These are phyloP conservation scores for Monopis laevigella DNA, from an alignment of 2,888 invertebrate species.

Conservation along the genomic window DNA sequence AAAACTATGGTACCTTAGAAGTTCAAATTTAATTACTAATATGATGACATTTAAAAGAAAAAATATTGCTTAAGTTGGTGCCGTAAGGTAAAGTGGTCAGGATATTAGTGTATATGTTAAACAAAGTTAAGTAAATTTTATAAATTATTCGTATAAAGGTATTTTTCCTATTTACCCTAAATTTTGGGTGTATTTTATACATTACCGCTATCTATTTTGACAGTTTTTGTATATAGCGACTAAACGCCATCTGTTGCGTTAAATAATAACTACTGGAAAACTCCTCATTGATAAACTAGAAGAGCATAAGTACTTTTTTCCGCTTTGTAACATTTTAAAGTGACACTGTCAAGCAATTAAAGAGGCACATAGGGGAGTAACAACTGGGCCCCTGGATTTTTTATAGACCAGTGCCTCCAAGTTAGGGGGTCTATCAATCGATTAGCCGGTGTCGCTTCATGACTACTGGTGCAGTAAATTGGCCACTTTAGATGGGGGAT, in stretches of 20 bases:
- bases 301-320: slow-evolving; percentile 3
- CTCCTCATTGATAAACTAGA: not conserved
- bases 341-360: slow-evolving; percentile 13
- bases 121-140: too few species aligned
- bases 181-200: too few species aligned
- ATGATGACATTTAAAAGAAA: too few species aligned
- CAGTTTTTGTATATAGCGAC: not conserved
- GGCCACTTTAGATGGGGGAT: slow-evolving; percentile 34
- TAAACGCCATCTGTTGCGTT: not conserved
- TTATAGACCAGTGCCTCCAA: slow-evolving; percentile 38
- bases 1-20: too few species aligned
- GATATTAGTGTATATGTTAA: too few species aligned
- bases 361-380: slow-evolving; percentile 24
- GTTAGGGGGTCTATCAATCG: slow-evolving; percentile 61
- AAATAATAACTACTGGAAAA: too few species aligned
- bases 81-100: too few species aligned
- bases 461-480: slow-evolving; percentile 61
- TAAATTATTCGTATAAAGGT: too few species aligned
- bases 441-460: slow-evolving; percentile 61
- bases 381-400: slow-evolving; percentile 38
- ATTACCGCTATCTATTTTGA: not conserved
- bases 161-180: too few species aligned
- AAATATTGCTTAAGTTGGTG: too few species aligned
- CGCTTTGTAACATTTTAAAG: too few species aligned
- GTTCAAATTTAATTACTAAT: too few species aligned